A percentile compares a stretch with the other conserved stretches of the same genome.
Conservation (phyloP, 2,113 vertebrate species). For the Macrotis lagotis region DNA sequence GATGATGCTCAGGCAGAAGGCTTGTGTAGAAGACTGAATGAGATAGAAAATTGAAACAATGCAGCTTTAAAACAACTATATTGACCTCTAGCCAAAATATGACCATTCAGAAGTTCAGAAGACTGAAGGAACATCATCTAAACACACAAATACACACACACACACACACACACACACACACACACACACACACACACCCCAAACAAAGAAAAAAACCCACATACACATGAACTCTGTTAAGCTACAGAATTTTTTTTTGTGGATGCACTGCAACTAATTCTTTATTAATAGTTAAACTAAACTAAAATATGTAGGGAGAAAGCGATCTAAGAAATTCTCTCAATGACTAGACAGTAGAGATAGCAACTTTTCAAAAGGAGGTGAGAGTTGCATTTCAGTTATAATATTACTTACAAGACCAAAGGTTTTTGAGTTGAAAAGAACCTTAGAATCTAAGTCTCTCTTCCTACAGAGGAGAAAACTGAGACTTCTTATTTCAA, state of each 20-base stretch:
- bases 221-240: too few relatives aligned
- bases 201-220: too few relatives aligned
- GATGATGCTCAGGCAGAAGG: neutral
- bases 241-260: neutral
- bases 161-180: too few relatives aligned
- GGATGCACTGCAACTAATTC: rapidly evolving
- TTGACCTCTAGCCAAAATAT: neutral
- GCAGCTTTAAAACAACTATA: neutral
- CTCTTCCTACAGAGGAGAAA: neutral
- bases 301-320: neutral
- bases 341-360: neutral
- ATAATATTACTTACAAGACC: neutral
- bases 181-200: too few relatives aligned
- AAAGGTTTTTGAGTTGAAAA: neutral
- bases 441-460: neutral
- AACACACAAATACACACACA: too few relatives aligned
- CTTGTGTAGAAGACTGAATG: neutral
- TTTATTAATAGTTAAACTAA: rapidly evolving
- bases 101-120: neutral
- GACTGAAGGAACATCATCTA: neutral
- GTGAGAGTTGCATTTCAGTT: neutral
- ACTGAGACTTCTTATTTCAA: neutral
- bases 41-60: neutral
- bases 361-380: neutral
- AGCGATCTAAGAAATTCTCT: neutral